phyloP scores from a whole-genome alignment of 2,888 invertebrate genomes.

The Empis livida region DNA sequence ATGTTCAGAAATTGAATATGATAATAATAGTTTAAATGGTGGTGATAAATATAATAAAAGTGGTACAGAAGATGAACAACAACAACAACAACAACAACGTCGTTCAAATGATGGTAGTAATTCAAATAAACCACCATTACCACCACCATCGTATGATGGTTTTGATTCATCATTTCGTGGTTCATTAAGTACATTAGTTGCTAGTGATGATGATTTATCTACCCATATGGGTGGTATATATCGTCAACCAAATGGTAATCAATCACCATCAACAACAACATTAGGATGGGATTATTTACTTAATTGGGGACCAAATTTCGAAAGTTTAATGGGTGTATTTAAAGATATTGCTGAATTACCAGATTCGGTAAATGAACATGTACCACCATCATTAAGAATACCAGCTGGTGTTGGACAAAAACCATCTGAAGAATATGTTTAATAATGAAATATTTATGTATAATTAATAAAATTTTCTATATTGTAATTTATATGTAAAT shows the following conservation, averaged over 20 bases:
- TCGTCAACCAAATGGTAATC: conserved; percentile 56
- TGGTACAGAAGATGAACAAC: conserved; percentile 45
- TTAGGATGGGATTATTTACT: conserved; percentile 89
- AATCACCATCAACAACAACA: conserved; percentile 59
- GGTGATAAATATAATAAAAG: conserved; percentile 61
- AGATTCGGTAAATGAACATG: conserved; percentile 61
- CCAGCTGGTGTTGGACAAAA: conserved; percentile 56
- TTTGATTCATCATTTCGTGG: conserved; percentile 91
- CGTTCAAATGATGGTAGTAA: conserved; percentile 42
- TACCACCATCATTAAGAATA: conserved; percentile 61
- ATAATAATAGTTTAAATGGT: conserved; percentile 73
- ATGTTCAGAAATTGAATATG: conserved; percentile 95
- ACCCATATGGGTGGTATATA: conserved; percentile 71
- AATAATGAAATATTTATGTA: background rate
- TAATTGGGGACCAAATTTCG: conserved; percentile 94
- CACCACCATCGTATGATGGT: conserved; percentile 73
- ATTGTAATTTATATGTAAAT: background rate
- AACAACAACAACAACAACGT: conserved; percentile 26
- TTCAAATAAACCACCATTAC: conserved; percentile 49
- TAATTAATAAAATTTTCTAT: too few species aligned
- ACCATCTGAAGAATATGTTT: conserved; percentile 84
- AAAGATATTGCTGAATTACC: conserved; percentile 93
- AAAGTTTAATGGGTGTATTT: conserved; percentile 89
- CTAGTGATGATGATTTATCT: conserved; percentile 81
- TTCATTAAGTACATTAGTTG: conserved; percentile 83